Conservation (phyloP, 2,797 vertebrate species). For the Cyclopterus lumpus region DNA sequence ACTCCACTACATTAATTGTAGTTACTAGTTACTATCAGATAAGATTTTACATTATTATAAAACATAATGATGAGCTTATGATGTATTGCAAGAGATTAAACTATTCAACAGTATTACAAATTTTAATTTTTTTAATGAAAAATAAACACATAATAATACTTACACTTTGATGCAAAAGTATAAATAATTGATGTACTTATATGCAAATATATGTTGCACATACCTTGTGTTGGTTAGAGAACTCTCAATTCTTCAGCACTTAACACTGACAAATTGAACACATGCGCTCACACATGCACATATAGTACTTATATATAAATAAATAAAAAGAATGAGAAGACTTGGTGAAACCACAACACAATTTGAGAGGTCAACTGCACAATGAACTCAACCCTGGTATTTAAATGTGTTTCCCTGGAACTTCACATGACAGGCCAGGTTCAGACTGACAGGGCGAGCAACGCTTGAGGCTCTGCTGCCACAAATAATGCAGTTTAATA, state of each 20-base stretch:
- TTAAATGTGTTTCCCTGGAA: constrained; percentile 53
- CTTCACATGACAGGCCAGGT: constrained; percentile 50
- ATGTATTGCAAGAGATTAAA: neutral
- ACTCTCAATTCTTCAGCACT: neutral
- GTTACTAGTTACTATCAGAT: too few species aligned
- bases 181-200: neutral
- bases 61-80: neutral
- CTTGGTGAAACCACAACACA: constrained; percentile 9
- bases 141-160: too few species aligned
- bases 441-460: constrained; percentile 56
- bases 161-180: neutral
- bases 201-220: neutral
- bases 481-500: constrained; percentile 77
- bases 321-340: neutral
- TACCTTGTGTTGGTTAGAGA: constrained; percentile 6
- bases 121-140: too few species aligned
- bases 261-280: neutral
- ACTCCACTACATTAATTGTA: neutral
- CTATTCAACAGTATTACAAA: neutral
- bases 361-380: constrained; percentile 36
- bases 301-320: neutral
- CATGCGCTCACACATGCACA: neutral
- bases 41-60: neutral
- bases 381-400: constrained; percentile 47
- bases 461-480: constrained; percentile 65